A percentile compares a stretch with the other conserved stretches of the same genome.
These are phyloP conservation scores for Melanchra persicariae DNA, from an alignment of 2,888 invertebrate species.

Conservation along the genomic window DNA sequence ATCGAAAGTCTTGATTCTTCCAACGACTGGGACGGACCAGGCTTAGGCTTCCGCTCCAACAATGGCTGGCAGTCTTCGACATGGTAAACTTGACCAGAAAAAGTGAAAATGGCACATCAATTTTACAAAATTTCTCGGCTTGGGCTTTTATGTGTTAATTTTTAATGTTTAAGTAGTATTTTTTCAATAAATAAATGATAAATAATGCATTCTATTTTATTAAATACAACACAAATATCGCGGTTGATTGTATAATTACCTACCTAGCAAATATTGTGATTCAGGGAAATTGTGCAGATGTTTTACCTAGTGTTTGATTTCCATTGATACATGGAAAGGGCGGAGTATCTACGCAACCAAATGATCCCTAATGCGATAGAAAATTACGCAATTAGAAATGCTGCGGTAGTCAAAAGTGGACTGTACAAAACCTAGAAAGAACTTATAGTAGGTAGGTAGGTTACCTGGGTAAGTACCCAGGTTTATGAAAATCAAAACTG, in stretches of 20 bases:
- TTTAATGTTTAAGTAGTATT: too few species aligned
- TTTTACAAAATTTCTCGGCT: not conserved
- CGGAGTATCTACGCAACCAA: conserved; percentile 28
- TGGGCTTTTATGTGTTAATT: conserved; percentile 9
- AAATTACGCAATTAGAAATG: conserved; percentile 19
- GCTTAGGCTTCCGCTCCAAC: conserved; percentile 20
- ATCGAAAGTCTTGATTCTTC: conserved; percentile 28
- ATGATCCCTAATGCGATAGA: conserved; percentile 3
- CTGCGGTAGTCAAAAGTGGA: not conserved
- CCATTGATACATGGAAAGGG: conserved; percentile 59
- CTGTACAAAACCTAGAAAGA: not conserved
- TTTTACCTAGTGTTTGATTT: conserved; percentile 48
- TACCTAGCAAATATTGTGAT: not conserved
- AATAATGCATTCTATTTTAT: not conserved
- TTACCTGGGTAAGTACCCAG: too few species aligned
- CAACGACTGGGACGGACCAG: conserved; percentile 30
- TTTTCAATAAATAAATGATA: conserved; percentile 20
- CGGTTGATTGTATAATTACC: not conserved
- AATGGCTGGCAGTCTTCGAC: conserved; percentile 63
- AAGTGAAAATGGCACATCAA: not conserved
- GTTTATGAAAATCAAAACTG: not conserved
- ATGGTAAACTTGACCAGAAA: conserved; percentile 42
- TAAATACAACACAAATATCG: not conserved
- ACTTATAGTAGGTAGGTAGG: too few species aligned
- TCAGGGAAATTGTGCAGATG: conserved; percentile 39